Conservation (phyloP, 2,888 invertebrate genomes). For the Dyspetes luteomarginatus region DNA sequence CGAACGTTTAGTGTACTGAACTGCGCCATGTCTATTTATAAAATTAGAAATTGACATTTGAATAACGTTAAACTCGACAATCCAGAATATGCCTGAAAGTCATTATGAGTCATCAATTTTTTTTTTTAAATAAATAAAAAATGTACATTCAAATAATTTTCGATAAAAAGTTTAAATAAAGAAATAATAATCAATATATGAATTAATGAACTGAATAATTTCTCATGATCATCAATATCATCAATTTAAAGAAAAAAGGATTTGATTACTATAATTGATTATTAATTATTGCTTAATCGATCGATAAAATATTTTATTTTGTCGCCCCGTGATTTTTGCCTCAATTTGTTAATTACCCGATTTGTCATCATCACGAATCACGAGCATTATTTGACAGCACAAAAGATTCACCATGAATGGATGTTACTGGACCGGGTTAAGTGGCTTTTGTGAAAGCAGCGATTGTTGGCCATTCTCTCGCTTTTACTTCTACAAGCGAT, state of each 20-base stretch:
- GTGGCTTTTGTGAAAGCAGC: slow-evolving; percentile 81
- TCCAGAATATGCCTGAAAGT: no score
- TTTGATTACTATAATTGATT: neutral
- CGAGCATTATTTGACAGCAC: slow-evolving; percentile 57
- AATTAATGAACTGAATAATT: no score
- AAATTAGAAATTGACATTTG: slow-evolving; percentile 29
- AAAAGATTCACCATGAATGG: slow-evolving; percentile 72
- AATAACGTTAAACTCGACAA: neutral
- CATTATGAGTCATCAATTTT: no score
- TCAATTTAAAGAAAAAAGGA: no score
- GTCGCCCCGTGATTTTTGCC: neutral
- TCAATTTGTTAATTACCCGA: neutral
- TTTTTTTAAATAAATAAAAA: no score
- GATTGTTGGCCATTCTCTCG: slow-evolving; percentile 42
- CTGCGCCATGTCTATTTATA: slow-evolving; percentile 21
- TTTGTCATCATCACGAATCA: neutral
- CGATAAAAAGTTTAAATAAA: no score
- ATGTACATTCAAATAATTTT: no score
- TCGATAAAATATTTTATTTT: neutral
- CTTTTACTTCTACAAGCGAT: slow-evolving; percentile 2
- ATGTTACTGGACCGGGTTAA: slow-evolving; percentile 83
- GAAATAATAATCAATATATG: no score
- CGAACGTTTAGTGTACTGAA: neutral
- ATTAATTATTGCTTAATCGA: slow-evolving; percentile 2
- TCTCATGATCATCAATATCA: no score